Base-by-base conservation (phyloP, 2,888 invertebrate species). In the Drosophila anceps region DNA sequence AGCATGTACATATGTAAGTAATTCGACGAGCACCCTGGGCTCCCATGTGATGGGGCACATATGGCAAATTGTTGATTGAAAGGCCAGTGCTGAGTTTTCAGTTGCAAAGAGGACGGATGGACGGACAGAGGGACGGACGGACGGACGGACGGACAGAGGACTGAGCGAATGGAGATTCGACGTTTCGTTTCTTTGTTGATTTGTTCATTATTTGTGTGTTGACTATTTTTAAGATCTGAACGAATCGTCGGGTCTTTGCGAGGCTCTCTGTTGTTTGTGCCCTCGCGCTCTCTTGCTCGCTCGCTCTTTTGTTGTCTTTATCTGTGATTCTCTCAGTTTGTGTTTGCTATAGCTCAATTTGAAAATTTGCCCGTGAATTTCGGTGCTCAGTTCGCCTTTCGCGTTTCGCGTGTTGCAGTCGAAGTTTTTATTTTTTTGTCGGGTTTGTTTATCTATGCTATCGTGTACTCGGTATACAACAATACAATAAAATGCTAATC, bases 371-470 rank as follows among this genome's bases (percentile, higher is more conserved):
- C 85, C 85, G 73, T 85, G 88, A 85, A 88, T 81, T 75, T 67
- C 68, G 43, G 73, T 66, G 72, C 70, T 85, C 76, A 88, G 88
- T 85, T 73, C 37, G 81, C 57, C 63, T 69, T 84, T 85, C 61
- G 84, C 78, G 74, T 76, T 88, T 84, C 84, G 87, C 84, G 83
- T 82, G 84, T 66, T 74, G 69, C 51, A 73, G 69, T 81, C 84
- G 78, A 60, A 73, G 55, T 39, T 63, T 63, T 53, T n/a, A 46
- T 69, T 20, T 69, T 20, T 57, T 33, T 15, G 43, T 70, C 54
- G 66, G 69, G 20, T 69, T 65, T 61, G 59, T 73, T 79, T 73
- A 58, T 69, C 69, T 69, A 33, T 27, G 43, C 55, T 60, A 37
- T 64, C 71, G 73, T 51, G 63, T 43, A 51, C 37, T 59, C 69